Conservation (phyloP, 1,140 invertebrate species). For the Harpegnathos saltator region DNA sequence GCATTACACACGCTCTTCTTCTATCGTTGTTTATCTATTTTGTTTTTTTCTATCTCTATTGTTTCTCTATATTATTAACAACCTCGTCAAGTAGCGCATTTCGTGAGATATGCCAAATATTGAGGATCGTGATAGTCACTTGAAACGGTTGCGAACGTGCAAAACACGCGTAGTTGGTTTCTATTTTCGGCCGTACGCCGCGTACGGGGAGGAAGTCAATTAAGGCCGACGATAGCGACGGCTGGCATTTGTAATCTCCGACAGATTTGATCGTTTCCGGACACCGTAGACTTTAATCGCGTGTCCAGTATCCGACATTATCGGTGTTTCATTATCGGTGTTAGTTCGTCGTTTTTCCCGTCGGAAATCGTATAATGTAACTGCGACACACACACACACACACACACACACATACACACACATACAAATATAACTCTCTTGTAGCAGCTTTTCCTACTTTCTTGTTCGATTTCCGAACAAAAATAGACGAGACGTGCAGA, state of each 20-base stretch:
- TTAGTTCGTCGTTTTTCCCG: constrained; percentile 15
- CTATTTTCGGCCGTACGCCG: constrained; percentile 52
- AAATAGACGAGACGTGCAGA: constrained; percentile 64
- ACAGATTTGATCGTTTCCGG: constrained; percentile 32
- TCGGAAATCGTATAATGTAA: constrained; percentile 17
- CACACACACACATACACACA: neutral
- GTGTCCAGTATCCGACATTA: constrained; percentile 36
- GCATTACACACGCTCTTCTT: neutral
- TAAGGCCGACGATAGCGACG: constrained; percentile 15
- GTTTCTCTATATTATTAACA: neutral
- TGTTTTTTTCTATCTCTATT: neutral
- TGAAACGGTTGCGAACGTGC: constrained; percentile 25
- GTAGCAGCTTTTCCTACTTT: constrained; percentile 7
- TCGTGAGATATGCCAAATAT: constrained; percentile 34
- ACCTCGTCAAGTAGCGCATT: neutral
- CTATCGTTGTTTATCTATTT: neutral
- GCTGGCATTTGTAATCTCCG: constrained; percentile 34
- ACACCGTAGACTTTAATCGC: constrained; percentile 6
- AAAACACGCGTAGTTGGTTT: constrained; percentile 41
- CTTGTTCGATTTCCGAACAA: constrained; percentile 61
- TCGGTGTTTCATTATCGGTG: constrained; percentile 45
- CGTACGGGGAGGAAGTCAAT: constrained; percentile 32
- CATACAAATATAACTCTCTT: neutral
- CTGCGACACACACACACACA: constrained; percentile 1
- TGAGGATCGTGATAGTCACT: constrained; percentile 31